Conservation (phyloP, 1,140 invertebrate genomes). For the Drosophila ogumai region DNA sequence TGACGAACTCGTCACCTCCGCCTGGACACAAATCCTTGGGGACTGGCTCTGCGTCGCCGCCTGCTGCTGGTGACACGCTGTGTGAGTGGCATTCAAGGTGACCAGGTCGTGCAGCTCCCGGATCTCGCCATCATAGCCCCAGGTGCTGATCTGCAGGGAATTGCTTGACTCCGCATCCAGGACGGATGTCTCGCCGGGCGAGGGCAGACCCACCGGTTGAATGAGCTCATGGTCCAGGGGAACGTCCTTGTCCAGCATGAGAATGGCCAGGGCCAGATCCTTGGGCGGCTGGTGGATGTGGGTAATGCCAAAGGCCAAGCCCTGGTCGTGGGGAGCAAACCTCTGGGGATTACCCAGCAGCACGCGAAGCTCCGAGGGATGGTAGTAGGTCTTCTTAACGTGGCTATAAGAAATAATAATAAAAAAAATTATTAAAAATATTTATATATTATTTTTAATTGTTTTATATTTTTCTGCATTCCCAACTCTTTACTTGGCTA, state of each 20-base stretch:
- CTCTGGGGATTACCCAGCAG: constrained; percentile 65
- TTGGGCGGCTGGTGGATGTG: constrained; percentile 64
- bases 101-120: constrained; percentile 57
- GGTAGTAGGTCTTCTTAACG: constrained; percentile 38
- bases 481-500: not conserved
- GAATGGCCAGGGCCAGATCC: constrained; percentile 63
- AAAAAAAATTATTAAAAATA: too few relatives aligned
- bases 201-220: constrained; percentile 49
- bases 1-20: not conserved
- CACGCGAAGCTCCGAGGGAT: constrained; percentile 75
- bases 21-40: constrained; percentile 25
- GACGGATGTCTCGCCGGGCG: not conserved
- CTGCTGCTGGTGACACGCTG: constrained; percentile 15
- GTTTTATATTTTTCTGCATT: too few relatives aligned
- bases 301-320: constrained; percentile 57
- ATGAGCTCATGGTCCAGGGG: constrained; percentile 46
- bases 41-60: not conserved
- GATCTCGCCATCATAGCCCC: constrained; percentile 39
- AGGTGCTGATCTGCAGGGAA: constrained; percentile 42
- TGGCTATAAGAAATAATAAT: constrained; percentile 10
- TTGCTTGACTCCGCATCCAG: not conserved
- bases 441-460: too few relatives aligned
- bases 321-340: constrained; percentile 58
- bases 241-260: constrained; percentile 74
- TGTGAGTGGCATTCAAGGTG: constrained; percentile 30